Evolutionary conservation across 2,888 invertebrate species (phyloP), one percentile per base, ranked within the genome.

Genomic region (Agonopterix heracliana): DNA sequence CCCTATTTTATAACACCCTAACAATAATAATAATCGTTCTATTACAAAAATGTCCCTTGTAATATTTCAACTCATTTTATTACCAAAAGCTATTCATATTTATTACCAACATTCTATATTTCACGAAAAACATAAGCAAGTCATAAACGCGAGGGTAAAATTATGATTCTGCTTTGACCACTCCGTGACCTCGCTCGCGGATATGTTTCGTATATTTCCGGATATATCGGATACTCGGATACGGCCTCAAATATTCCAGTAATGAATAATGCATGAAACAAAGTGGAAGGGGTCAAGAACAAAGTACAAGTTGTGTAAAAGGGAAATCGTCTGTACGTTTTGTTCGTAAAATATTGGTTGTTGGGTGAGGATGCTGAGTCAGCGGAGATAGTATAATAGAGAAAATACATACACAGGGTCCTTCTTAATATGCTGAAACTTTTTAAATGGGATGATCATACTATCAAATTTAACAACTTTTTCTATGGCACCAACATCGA

Each of bases 241-340:
- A 36, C 17, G 48, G 44, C 47, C 26, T 26, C 26, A 26, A 26
- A 26, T 26, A 26, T 26, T 47, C 48, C 42, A 34, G 12, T 40
- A 35, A 48, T 52, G 48, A 48, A 52, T 52, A 48, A 52, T 52
- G 46, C 36, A 52, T 52, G 51, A 26, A 45, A 35, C 44, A 44
- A 35, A 35, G 13, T 42, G 41, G 40, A 41, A 51, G 44, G 48
- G 51, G 51, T 52, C 51, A 52, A 42, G 46, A 26, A 26, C 26
- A 26, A 26, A 26, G 26, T 47, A 34, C 9, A 44, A 48, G 46
- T 51, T 51, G 48, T 48, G 51, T 45, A 44, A 48, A 51, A 48
- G 51, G 46, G 41, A 46, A 46, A 45, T 49, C 49, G 36, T 26
- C 26, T 26, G 26, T 26, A 26, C 26, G 26, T 26, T 26, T 26